phyloP scores from a whole-genome alignment of 2,113 vertebrate species.

The Capreolus pygargus region DNA sequence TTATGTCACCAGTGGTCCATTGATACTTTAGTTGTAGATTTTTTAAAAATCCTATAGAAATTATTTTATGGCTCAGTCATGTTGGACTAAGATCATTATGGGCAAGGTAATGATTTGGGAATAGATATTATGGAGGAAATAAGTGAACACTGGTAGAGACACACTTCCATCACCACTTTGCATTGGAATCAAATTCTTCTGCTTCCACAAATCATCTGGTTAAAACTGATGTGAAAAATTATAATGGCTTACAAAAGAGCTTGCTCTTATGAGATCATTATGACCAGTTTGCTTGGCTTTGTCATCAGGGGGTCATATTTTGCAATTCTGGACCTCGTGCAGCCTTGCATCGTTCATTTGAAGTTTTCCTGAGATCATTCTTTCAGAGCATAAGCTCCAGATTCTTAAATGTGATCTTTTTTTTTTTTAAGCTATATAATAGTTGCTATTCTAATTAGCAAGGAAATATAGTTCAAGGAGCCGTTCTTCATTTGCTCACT shows the following conservation, averaged over 20 bases:
- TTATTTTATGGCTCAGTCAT: neutral
- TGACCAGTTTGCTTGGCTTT: neutral
- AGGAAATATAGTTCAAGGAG: neutral
- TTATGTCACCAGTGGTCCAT: neutral
- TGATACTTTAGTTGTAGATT: neutral
- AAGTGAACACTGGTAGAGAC: neutral
- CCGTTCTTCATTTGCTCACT: neutral
- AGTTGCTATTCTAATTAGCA: neutral
- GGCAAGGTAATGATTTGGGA: neutral
- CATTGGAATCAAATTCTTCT: neutral
- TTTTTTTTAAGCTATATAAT: neutral
- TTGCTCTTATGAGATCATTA: constrained; percentile 19
- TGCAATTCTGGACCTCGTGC: neutral
- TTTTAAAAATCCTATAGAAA: neutral
- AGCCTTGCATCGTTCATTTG: neutral
- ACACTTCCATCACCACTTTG: neutral
- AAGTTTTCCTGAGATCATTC: neutral
- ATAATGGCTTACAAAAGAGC: constrained; percentile 12
- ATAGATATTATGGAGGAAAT: neutral
- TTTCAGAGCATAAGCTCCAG: neutral
- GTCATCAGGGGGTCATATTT: neutral
- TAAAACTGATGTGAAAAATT: constrained; percentile 35
- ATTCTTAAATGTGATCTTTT: neutral
- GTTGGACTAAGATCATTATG: neutral
- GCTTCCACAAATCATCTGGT: neutral